Percentiles rank a stretch among this genome's conserved stretches.
phyloP scores from a whole-genome alignment of 1,140 invertebrate genomes.

The Drosophila malerkotliana region DNA sequence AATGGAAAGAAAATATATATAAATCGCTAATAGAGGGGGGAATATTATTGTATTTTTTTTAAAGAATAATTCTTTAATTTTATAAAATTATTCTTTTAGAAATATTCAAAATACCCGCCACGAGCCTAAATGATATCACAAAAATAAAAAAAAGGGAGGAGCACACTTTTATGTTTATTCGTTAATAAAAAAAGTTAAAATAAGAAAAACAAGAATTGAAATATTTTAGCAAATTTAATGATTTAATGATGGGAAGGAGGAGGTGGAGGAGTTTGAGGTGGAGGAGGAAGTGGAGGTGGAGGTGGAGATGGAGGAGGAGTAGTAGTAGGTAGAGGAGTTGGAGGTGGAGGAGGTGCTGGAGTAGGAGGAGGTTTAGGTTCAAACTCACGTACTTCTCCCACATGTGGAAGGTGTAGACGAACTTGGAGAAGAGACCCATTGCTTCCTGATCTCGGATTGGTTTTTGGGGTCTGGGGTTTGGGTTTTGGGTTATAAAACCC shows the following conservation, averaged over 20 bases:
- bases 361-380: too few species aligned
- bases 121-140: conserved; percentile 5
- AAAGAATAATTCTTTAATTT: too few species aligned
- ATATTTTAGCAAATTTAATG: not conserved
- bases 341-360: not conserved
- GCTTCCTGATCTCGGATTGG: conserved; percentile 19
- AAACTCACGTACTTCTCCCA: conserved; percentile 65
- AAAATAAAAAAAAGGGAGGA: not conserved
- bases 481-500: conserved; percentile 30
- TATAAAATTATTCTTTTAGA: too few species aligned
- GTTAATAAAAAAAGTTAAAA: not conserved
- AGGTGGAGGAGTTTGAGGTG: not conserved
- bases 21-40: too few species aligned
- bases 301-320: not conserved
- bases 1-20: too few species aligned
- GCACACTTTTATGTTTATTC: conserved; percentile 19
- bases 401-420: conserved; percentile 68
- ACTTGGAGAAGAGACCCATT: conserved; percentile 73
- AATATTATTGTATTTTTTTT: too few species aligned
- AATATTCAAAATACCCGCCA: not conserved
- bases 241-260: not conserved
- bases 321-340: not conserved
- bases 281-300: not conserved
- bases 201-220: conserved; percentile 1
- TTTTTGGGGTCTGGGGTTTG: too few species aligned